These are phyloP conservation scores for Acleris sparsana DNA, from an alignment of 2,888 invertebrate species.

Conservation along the genomic window DNA sequence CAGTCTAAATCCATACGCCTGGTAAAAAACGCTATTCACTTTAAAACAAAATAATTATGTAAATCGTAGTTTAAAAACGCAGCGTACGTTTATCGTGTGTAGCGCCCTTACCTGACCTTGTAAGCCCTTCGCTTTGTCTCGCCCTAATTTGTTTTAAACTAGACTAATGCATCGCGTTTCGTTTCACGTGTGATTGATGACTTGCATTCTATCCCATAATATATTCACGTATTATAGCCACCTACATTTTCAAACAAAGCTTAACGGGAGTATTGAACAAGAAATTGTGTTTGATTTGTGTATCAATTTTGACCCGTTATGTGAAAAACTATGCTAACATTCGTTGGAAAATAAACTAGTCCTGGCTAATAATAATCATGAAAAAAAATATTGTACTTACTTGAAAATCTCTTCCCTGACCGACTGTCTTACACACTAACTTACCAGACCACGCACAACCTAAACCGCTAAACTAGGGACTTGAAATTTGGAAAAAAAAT, in stretches of 20 bases:
- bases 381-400: too few relatives aligned
- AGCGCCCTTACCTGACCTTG: conserved; percentile 44
- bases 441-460: too few relatives aligned
- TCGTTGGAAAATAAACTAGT: too few relatives aligned
- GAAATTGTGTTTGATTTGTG: not conserved
- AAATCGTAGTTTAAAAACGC: not conserved
- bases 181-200: conserved; percentile 34
- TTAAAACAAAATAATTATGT: not conserved
- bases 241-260: not conserved
- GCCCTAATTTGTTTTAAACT: conserved; percentile 69
- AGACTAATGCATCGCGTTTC: conserved; percentile 44
- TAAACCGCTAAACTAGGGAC: too few relatives aligned
- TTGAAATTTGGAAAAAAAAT: too few relatives aligned
- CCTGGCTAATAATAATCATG: too few relatives aligned
- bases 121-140: conserved; percentile 45
- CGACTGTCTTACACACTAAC: too few relatives aligned
- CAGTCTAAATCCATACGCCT: not conserved
- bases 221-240: conserved; percentile 28
- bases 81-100: conserved; percentile 13
- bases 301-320: too few relatives aligned
- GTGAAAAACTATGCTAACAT: too few relatives aligned
- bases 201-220: conserved; percentile 23
- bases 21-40: not conserved
- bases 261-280: not conserved
- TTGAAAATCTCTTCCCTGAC: too few relatives aligned